Percentiles rank a stretch among this genome's conserved stretches.
phyloP scores from a whole-genome alignment of 1,140 invertebrate genomes.

The Musca vetustissima region DNA sequence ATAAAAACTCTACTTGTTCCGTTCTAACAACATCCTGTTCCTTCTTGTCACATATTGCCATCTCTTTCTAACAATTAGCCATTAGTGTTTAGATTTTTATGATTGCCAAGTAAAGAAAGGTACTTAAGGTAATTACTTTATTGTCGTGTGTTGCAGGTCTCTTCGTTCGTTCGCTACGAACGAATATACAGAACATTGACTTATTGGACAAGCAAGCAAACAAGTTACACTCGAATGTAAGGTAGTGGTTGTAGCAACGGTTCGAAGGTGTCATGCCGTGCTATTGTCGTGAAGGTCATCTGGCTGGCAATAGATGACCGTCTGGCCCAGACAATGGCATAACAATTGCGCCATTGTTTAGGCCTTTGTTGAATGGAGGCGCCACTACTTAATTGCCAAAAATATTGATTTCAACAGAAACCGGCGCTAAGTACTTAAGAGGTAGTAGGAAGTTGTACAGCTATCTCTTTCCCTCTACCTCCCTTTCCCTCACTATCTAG shows the following conservation, averaged over 20 bases:
- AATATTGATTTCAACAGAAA: not conserved
- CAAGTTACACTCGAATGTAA: not conserved
- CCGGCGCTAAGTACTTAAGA: not conserved
- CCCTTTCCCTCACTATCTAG: no score
- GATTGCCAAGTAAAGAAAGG: no score
- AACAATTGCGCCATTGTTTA: slow-evolving; percentile 3
- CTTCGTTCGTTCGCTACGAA: no score
- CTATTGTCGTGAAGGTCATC: slow-evolving; percentile 3
- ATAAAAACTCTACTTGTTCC: no score
- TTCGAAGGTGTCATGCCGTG: not conserved
- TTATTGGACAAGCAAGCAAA: not conserved
- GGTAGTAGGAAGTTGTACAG: not conserved
- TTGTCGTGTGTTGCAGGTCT: not conserved
- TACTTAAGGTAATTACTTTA: slow-evolving; percentile 8
- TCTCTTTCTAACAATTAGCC: no score
- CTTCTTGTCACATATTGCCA: no score
- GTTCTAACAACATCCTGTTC: no score
- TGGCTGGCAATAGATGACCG: not conserved
- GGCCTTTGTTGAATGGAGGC: slow-evolving; percentile 8
- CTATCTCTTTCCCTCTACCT: no score
- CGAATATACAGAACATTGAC: not conserved
- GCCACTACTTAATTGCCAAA: slow-evolving; percentile 15
- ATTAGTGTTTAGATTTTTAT: no score
- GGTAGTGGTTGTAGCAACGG: not conserved
- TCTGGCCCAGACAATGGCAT: not conserved